Conservation (phyloP, 2,888 invertebrate genomes). For the Brenthis ino region DNA sequence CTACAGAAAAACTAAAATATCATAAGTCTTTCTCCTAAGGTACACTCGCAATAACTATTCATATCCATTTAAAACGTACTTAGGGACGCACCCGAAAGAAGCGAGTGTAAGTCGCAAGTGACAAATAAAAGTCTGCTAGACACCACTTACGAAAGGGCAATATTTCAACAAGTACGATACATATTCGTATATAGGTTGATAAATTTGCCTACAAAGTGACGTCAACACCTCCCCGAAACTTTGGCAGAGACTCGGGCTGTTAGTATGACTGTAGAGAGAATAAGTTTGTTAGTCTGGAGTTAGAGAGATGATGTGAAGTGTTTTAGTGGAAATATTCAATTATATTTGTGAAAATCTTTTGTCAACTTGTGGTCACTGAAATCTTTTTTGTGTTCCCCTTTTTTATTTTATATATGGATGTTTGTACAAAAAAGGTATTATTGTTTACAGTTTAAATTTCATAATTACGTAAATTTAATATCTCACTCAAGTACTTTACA, state of each 20-base stretch:
- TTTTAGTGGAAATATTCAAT: constrained; percentile 34
- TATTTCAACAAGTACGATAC: constrained; percentile 67
- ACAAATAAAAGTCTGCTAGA: constrained; percentile 46
- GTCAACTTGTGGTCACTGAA: constrained; percentile 6
- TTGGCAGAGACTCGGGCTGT: constrained; percentile 77
- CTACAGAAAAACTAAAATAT: too few species aligned
- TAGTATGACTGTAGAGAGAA: constrained; percentile 73
- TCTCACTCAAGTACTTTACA: too few species aligned
- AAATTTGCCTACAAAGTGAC: constrained; percentile 63
- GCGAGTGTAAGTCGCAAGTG: neutral
- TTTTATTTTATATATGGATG: neutral
- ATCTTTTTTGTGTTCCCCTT: neutral
- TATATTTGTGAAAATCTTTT: constrained; percentile 10
- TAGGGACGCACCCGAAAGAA: too few species aligned
- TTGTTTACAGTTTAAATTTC: too few species aligned
- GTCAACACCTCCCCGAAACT: constrained; percentile 76
- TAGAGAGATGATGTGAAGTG: constrained; percentile 55
- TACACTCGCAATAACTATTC: too few species aligned
- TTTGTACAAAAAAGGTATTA: neutral
- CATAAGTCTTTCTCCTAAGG: too few species aligned
- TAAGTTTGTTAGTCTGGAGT: constrained; percentile 76
- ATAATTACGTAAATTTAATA: too few species aligned
- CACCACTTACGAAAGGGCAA: constrained; percentile 53
- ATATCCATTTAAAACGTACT: too few species aligned
- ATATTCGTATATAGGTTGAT: constrained; percentile 47